Conservation (phyloP, 2,888 invertebrate genomes). For the Sepiola atlantica region DNA sequence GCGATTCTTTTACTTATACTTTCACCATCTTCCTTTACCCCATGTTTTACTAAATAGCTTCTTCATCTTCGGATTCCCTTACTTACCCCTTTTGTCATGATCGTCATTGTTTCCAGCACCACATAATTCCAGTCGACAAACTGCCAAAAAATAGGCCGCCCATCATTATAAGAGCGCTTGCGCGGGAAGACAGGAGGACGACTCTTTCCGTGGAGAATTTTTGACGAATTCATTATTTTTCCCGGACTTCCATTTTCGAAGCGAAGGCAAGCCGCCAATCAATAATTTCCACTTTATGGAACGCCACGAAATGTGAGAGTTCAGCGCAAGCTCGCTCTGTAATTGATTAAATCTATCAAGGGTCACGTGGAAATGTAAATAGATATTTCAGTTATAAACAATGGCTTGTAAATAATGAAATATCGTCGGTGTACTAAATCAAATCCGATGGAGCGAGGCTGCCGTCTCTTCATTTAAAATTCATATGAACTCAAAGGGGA, state of each 20-base stretch:
- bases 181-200: neutral
- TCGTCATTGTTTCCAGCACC: neutral
- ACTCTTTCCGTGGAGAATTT: neutral
- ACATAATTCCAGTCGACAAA: neutral
- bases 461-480: neutral
- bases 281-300: neutral
- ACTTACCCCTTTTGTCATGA: too few species aligned
- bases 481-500: neutral
- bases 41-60: too few species aligned
- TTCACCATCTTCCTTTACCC: too few species aligned
- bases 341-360: neutral
- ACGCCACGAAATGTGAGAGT: neutral
- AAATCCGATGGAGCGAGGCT: neutral
- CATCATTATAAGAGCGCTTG: neutral
- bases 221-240: neutral
- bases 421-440: neutral
- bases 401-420: neutral
- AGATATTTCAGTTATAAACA: neutral
- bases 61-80: too few species aligned
- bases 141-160: neutral
- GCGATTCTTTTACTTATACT: too few species aligned
- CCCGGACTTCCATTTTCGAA: neutral
- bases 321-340: neutral
- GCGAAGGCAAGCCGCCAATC: neutral
- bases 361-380: neutral